Evolutionary conservation across 2,888 invertebrate genomes (phyloP), one percentile per base, ranked within the genome.

Genomic region (Euplagia quadripunctaria): DNA sequence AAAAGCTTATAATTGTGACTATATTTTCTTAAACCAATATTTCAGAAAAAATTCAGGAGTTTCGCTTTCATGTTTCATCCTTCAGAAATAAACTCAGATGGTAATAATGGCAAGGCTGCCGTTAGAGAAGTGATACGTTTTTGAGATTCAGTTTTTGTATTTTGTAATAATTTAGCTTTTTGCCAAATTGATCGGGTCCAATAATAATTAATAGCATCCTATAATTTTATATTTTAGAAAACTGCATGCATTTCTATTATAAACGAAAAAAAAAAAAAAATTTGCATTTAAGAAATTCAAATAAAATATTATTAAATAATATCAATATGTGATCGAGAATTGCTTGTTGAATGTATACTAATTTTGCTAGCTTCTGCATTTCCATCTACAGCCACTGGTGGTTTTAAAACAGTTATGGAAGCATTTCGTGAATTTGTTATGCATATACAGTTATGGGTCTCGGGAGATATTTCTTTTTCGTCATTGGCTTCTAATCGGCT

Each of bases 331-430:
- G 55, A 61, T 46, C 31, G 69, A 17, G 61, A 69, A 49, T 17
- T 46, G 51, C 51, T 61, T 69, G 49, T 43, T 52, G 51, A 82
- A 20, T 76, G 49, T 17, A 73, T 70, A 31, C 73, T 75, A 71
- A 89, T 87, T 87, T 94, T 94, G 64, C 64, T 82, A 43, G 89
- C 71, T 89, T 92, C 93, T 3, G 88, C 66, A 64, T 80, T 85
- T 66, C 91, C 94, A 55, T 95, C 94, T 20, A 93, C 71, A 46
- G 94, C 90, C 7, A 88, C 87, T 3, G 93, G 93, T 12, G 80
- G 87, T 8, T 74, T 70, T 17, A 79, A 41, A 20, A 51, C 49
- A 17, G 9, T 42, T 11, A 43, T 4, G 0, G 74, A 65, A 14
- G 73, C 74, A 41, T 83, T 86, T 43, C 79, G 85, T n/a, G 63